Conservation (phyloP, 2,797 vertebrate genomes). For the Chelonia mydas region DNA sequence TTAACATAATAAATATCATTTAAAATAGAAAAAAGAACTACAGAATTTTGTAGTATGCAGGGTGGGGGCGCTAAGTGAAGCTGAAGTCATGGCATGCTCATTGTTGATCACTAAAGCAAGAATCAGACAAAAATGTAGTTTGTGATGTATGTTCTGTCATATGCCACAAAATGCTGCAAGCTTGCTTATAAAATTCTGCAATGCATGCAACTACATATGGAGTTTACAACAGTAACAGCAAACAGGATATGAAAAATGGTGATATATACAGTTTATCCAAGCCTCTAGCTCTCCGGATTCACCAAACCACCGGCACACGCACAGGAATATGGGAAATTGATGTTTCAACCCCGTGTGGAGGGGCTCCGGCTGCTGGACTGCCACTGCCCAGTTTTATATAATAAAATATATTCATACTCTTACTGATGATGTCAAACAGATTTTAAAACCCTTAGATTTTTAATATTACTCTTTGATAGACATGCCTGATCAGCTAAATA, state of each 20-base stretch:
- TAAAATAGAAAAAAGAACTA: constrained; percentile 14
- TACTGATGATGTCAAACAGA: neutral
- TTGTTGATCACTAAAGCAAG: constrained; percentile 34
- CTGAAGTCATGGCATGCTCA: constrained; percentile 24
- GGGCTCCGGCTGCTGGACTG: no score
- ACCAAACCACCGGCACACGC: no score
- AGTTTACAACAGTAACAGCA: neutral
- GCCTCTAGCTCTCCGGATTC: no score
- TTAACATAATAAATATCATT: neutral
- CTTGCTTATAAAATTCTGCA: constrained; percentile 55
- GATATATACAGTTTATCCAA: no score
- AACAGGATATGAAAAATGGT: no score
- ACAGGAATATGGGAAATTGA: no score
- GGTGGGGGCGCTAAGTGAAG: neutral
- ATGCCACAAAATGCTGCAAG: constrained; percentile 32
- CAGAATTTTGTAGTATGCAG: neutral
- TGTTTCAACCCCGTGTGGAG: no score
- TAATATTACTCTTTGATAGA: no score
- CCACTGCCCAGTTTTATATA: neutral
- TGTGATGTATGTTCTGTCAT: constrained; percentile 23
- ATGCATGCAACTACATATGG: constrained; percentile 12
- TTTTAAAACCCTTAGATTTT: neutral
- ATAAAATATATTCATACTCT: neutral
- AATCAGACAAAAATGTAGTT: constrained; percentile 42
- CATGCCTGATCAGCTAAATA: no score